These are phyloP conservation scores for Sphaerodactylus townsendi DNA, from an alignment of 2,113 vertebrate species.

Conservation along the genomic window DNA sequence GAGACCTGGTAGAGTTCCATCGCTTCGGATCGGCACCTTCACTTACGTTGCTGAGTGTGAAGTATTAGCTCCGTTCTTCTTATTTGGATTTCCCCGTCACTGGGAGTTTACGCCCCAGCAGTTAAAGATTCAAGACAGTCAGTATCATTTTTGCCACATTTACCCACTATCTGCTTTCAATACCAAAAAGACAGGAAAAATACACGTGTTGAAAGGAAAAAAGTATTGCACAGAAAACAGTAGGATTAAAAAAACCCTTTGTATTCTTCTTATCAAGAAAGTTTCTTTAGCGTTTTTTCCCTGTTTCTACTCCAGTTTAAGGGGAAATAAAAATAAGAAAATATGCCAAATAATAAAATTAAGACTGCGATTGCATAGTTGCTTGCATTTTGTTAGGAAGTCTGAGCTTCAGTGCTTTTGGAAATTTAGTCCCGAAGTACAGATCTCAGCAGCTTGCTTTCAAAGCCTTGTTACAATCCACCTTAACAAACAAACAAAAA, in stretches of 20 bases:
- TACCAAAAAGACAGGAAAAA: not conserved
- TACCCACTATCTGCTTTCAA: too few relatives aligned
- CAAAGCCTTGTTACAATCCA: not conserved
- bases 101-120: not conserved
- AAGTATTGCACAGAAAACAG: too few relatives aligned
- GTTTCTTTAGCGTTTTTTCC: too few relatives aligned
- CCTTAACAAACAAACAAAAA: not conserved
- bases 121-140: constrained; percentile 3
- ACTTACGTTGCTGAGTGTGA: too few relatives aligned
- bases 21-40: too few relatives aligned
- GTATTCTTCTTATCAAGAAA: too few relatives aligned
- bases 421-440: not conserved
- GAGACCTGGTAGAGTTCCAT: constrained; percentile 31
- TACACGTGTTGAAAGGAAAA: too few relatives aligned
- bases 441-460: not conserved
- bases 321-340: too few relatives aligned
- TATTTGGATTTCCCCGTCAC: too few relatives aligned
- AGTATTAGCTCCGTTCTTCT: rapidly evolving
- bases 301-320: too few relatives aligned
- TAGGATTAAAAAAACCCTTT: too few relatives aligned
- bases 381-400: too few relatives aligned
- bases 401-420: not conserved
- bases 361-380: not conserved
- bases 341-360: not conserved
- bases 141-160: not conserved